Evolutionary conservation across 1,140 invertebrate genomes (phyloP).

Genomic region (Brachionus calyciflorus): DNA sequence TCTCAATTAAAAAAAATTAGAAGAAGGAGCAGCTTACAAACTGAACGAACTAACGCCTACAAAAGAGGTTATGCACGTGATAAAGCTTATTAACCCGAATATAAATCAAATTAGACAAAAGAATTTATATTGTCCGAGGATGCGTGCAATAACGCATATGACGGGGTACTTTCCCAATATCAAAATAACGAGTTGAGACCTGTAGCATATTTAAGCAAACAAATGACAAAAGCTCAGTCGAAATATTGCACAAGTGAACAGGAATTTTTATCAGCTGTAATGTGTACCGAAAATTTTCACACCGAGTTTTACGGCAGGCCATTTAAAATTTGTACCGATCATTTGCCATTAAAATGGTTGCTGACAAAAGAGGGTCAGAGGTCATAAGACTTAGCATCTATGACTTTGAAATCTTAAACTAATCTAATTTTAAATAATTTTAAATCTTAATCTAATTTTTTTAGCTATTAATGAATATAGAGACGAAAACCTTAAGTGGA

Average conservation of each 20-base stretch:
- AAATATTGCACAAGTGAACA: background rate
- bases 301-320: background rate
- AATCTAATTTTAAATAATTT: background rate
- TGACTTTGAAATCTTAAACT: background rate
- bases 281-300: background rate
- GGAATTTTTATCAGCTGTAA: background rate
- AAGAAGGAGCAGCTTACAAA: no score
- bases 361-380: background rate
- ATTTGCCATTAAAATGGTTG: background rate
- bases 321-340: background rate
- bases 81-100: no score
- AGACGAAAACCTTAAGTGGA: background rate
- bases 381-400: background rate
- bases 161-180: conserved; percentile 49
- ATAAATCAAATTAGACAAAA: conserved; percentile 38
- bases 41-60: no score
- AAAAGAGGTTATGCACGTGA: no score
- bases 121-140: conserved; percentile 59
- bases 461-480: no score
- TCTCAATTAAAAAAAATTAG: no score
- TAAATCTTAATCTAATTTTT: background rate
- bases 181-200: background rate
- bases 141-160: conserved; percentile 58
- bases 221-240: background rate
- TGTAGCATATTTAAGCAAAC: background rate